Evolutionary conservation across 2,797 vertebrate species (phyloP).

Genomic region (Chaetophractus vellerosus): DNA sequence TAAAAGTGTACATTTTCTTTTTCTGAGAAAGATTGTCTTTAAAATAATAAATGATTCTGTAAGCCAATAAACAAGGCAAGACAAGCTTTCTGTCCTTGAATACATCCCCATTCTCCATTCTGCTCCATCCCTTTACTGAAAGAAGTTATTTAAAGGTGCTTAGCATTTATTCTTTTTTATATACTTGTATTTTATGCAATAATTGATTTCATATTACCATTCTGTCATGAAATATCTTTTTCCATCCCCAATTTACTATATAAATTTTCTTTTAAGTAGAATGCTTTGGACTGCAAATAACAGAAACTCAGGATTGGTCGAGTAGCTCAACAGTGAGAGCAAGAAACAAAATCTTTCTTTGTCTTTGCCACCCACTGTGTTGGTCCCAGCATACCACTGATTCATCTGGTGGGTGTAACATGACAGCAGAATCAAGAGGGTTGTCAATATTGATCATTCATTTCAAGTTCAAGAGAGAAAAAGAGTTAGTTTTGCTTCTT

Average conservation of each 20-base stretch:
- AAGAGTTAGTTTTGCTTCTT: neutral
- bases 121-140: neutral
- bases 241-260: neutral
- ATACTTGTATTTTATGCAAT: neutral
- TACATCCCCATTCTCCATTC: no score
- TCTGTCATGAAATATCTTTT: neutral
- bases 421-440: neutral
- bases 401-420: neutral
- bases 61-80: neutral
- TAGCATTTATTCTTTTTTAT: neutral
- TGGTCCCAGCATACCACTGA: neutral
- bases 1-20: conserved; percentile 39
- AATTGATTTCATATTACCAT: neutral
- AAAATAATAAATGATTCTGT: neutral
- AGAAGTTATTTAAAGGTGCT: neutral
- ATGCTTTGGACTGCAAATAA: no score
- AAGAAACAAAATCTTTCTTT: neutral
- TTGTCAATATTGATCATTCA: neutral
- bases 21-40: conserved; percentile 1
- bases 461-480: neutral
- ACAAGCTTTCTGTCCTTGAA: neutral
- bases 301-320: neutral
- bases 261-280: neutral
- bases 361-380: no score
- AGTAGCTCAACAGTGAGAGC: neutral